These are phyloP conservation scores for Ambastaia sidthimunki DNA, from an alignment of 2,797 vertebrate genomes.

Conservation along the genomic window DNA sequence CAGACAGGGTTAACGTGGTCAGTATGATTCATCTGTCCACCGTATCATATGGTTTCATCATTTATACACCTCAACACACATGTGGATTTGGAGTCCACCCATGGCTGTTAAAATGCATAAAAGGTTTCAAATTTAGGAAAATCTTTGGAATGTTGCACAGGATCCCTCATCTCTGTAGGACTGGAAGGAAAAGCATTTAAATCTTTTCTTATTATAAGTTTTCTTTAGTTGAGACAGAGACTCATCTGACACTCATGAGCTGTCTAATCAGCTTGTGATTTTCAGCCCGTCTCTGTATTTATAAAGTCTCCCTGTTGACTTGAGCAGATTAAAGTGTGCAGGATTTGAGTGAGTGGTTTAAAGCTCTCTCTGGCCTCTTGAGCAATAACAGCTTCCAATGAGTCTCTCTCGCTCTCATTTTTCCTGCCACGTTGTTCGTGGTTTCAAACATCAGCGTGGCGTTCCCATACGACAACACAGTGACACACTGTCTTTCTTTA, in stretches of 20 bases:
- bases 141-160: background rate
- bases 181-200: background rate
- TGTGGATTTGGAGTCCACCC: background rate
- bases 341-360: slow-evolving; percentile 53
- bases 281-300: slow-evolving; percentile 46
- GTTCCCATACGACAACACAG: slow-evolving; percentile 60
- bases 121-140: slow-evolving; percentile 12
- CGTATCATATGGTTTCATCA: slow-evolving; percentile 5
- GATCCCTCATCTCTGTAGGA: background rate
- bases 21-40: background rate
- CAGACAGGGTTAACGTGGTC: background rate
- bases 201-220: slow-evolving; percentile 2
- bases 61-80: slow-evolving; percentile 17
- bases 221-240: slow-evolving; percentile 9
- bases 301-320: slow-evolving; percentile 11
- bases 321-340: slow-evolving; percentile 47
- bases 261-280: slow-evolving; percentile 57
- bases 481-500: slow-evolving; percentile 50
- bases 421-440: slow-evolving; percentile 66
- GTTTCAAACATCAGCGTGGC: slow-evolving; percentile 52
- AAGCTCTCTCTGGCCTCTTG: slow-evolving; percentile 36
- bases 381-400: slow-evolving; percentile 58
- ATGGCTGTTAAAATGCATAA: slow-evolving; percentile 10
- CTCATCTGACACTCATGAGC: slow-evolving; percentile 27
- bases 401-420: slow-evolving; percentile 22